These are phyloP conservation scores for Thunnus maccoyii DNA, from an alignment of 2,113 vertebrate species.

Conservation along the genomic window DNA sequence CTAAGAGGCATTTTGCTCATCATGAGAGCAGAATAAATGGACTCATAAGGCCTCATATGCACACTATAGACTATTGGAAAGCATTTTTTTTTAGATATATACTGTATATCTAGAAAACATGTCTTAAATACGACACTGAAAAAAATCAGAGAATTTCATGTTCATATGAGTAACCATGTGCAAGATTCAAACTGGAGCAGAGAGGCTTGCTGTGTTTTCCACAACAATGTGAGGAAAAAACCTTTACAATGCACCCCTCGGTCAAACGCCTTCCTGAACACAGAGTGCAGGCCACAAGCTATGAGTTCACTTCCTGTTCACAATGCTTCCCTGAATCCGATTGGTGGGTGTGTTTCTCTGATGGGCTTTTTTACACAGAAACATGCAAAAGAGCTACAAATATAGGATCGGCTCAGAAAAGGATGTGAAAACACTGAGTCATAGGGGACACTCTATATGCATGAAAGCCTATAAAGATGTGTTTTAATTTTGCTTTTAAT, in stretches of 20 bases:
- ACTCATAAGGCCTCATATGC: not conserved
- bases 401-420: not conserved
- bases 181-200: conserved; percentile 2
- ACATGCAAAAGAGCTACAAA: conserved; percentile 8
- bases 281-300: conserved; percentile 51
- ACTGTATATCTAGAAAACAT: too few relatives aligned
- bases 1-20: conserved; percentile 50
- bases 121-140: not conserved
- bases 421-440: conserved; percentile 6
- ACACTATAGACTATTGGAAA: not conserved
- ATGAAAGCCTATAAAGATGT: not conserved
- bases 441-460: not conserved
- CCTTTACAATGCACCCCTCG: conserved; percentile 59
- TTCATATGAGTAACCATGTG: not conserved
- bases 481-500: conserved; percentile 11
- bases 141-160: not conserved
- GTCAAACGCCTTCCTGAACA: conserved; percentile 75
- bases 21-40: conserved; percentile 34
- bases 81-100: not conserved
- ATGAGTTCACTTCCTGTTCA: conserved; percentile 80
- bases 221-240: conserved; percentile 82
- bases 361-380: conserved; percentile 12
- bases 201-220: conserved; percentile 35
- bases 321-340: conserved; percentile 18
- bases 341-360: conserved; percentile 31